phyloP scores from a whole-genome alignment of 2,888 invertebrate species.

The Mycogona germanica region DNA sequence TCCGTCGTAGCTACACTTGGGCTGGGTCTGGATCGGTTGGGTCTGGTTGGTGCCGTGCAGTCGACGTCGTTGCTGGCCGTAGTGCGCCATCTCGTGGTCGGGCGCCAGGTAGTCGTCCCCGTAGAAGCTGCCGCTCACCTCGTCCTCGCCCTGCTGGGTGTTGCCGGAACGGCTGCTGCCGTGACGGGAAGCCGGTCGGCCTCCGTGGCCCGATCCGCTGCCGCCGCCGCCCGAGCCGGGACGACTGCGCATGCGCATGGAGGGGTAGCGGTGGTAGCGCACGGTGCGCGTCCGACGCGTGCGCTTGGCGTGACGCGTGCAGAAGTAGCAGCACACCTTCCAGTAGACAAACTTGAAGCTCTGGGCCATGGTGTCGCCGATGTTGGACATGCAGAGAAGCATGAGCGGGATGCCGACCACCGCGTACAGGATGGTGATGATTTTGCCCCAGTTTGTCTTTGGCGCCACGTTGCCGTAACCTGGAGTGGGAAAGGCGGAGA shows the following conservation, averaged over 20 bases:
- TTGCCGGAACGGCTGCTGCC: slow-evolving; percentile 5
- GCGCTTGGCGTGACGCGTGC: slow-evolving; percentile 45
- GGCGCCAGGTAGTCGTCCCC: not conserved
- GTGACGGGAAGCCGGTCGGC: not conserved
- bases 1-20: not conserved
- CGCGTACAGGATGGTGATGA: slow-evolving; percentile 90
- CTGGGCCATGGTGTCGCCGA: slow-evolving; percentile 87
- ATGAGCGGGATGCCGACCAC: slow-evolving; percentile 87
- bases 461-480: slow-evolving; percentile 94
- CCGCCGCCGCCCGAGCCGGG: not conserved
- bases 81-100: not conserved
- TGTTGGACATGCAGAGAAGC: slow-evolving; percentile 86
- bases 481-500: slow-evolving; percentile 41
- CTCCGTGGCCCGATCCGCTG: not conserved
- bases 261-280: slow-evolving; percentile 19
- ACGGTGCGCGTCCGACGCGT: slow-evolving; percentile 10
- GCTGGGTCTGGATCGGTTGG: slow-evolving; percentile 1
- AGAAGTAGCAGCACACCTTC: slow-evolving; percentile 75
- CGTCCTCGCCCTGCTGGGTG: slow-evolving; percentile 1
- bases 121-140: slow-evolving; percentile 4
- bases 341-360: slow-evolving; percentile 89
- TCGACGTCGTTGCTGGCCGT: not conserved
- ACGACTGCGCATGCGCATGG: slow-evolving; percentile 1
- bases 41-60: not conserved
- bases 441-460: slow-evolving; percentile 84